Percentiles rank a stretch among this genome's conserved stretches.
These are phyloP conservation scores for Phenganax subtilis DNA, from an alignment of 92 coral and sea anemone species.

Conservation along the genomic window DNA sequence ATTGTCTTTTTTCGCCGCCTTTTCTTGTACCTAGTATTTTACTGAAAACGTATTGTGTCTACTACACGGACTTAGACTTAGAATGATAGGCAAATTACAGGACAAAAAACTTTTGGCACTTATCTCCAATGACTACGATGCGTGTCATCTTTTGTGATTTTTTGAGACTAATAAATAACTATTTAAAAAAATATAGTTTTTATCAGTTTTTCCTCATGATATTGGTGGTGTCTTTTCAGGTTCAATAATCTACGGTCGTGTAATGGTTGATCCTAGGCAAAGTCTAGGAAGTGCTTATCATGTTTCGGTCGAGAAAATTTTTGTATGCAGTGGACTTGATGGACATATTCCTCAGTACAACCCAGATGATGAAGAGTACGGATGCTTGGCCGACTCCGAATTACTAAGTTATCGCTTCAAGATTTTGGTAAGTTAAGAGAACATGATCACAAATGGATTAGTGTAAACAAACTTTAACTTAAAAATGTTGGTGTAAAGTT, in stretches of 20 bases:
- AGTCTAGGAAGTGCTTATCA: constrained; percentile 60
- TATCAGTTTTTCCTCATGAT: no score
- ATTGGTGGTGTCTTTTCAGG: constrained; percentile 45
- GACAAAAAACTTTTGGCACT: background rate
- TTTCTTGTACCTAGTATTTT: no score
- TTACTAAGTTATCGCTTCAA: constrained; percentile 69
- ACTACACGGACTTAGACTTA: no score
- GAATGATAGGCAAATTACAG: background rate
- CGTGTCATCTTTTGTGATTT: no score
- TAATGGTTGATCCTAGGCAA: constrained; percentile 56
- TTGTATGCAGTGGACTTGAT: constrained; percentile 81
- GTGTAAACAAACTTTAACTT: background rate
- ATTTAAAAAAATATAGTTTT: no score
- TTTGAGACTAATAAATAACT: no score
- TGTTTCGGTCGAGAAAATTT: constrained; percentile 69
- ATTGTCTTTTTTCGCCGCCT: background rate
- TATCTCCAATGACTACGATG: background rate
- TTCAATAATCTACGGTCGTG: constrained; percentile 87
- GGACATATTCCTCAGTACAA: constrained; percentile 71
- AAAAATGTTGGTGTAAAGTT: no score
- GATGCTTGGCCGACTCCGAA: constrained; percentile 81
- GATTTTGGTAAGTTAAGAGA: constrained; percentile 64
- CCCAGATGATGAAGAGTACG: constrained; percentile 69
- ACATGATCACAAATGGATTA: background rate
- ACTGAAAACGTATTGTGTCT: no score